Base-by-base conservation (phyloP, 2,797 vertebrate species). In the Microtus agrestis region DNA sequence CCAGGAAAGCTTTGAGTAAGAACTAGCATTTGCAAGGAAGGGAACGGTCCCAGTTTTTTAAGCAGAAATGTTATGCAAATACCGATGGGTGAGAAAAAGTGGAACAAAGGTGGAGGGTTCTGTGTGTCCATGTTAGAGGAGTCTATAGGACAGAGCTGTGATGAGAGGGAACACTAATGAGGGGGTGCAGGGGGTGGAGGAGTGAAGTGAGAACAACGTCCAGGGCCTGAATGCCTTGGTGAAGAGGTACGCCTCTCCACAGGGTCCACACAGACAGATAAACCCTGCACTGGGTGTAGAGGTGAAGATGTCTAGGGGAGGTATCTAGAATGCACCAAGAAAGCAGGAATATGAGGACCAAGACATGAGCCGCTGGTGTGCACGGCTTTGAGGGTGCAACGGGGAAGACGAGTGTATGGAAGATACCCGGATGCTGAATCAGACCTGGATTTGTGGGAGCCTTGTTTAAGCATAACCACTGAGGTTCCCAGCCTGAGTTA, bases 1-100 rank as follows among this genome's bases (percentile, higher is more conserved):
- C 65, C 51, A 67, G 48, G 79, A 93, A 80, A 95, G 4, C 15
- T 89, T 77, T 94, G 76, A 51, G 78, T 65, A 86, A 89, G 56
- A 93, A 37, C 9, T 37, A 37, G 5, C 56, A 37, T 82, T 96
- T 87, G 29, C n/a, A 2, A 40, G 10, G 4, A 17, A 84, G 7
- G 15, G 11, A 95, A 65, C 40, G 46, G 27, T 27, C 54, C 40
- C n/a, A 1, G 2, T 86, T 65, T 79, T 92, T 74, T 19, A 91
- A 77, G 46, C 11, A 81, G 43, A 86, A 71, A 93, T 14, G 13
- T 21, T 54, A 12, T 48, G 34, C 6, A 77, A 82, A 86, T 65
- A 37, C n/a, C 37, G 59, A 81, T 51, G 79, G 59, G 21, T 1
- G 0, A 88, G 73, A 91, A 92, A 77, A 19, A 63, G 7, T 4